A percentile compares a stretch with the other conserved stretches of the same genome.
Conservation (phyloP, 2,797 vertebrate species). For the Tenualosa ilisha region DNA sequence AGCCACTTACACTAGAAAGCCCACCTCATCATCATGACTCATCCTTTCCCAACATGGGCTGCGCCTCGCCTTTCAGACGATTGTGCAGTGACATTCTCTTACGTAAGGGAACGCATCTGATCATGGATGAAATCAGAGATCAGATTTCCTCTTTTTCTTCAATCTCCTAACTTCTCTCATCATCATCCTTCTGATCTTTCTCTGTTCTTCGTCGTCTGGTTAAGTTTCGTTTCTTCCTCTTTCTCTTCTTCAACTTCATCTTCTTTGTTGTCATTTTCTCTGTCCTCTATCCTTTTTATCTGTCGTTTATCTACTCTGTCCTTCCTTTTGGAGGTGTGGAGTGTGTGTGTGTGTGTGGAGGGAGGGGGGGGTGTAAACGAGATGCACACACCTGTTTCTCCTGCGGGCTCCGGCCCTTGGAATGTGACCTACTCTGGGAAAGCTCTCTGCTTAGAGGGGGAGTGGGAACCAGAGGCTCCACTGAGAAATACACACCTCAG, state of each 20-base stretch:
- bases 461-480: constrained; percentile 1
- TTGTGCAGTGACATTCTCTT: neutral
- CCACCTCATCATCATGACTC: neutral
- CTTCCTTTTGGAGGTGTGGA: neutral
- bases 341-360: too few relatives aligned
- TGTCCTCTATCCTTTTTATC: neutral
- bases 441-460: neutral
- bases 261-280: constrained; percentile 11
- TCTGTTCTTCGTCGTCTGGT: neutral
- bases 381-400: constrained; percentile 11
- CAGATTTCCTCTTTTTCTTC: neutral
- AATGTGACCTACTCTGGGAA: constrained; percentile 18
- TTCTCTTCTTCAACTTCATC: neutral
- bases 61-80: neutral
- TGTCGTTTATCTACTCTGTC: neutral
- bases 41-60: neutral
- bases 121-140: neutral
- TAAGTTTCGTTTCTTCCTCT: neutral
- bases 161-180: neutral
- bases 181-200: neutral
- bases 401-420: neutral
- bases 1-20: neutral
- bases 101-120: neutral
- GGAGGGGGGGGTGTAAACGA: neutral
- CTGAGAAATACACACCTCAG: constrained; percentile 7